phyloP scores from a whole-genome alignment of 1,140 invertebrate genomes.

The Eupristina koningsbergeri region DNA sequence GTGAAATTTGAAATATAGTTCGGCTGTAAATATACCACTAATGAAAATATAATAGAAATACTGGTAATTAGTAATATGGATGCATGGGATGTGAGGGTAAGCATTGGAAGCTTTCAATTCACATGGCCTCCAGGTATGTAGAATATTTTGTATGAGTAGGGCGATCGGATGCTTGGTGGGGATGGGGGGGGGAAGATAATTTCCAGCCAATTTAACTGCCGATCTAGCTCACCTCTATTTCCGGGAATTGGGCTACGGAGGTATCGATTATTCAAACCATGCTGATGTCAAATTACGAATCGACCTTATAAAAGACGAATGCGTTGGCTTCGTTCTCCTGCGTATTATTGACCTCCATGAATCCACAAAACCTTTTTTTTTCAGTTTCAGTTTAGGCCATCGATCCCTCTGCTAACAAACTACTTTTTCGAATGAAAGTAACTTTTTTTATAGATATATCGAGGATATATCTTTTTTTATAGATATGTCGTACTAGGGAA shows the following conservation, averaged over 20 bases:
- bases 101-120: not conserved
- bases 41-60: slow-evolving; percentile 45
- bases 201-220: slow-evolving; percentile 68
- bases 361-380: not conserved
- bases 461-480: too few relatives aligned
- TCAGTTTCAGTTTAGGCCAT: not conserved
- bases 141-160: not conserved
- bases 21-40: not conserved
- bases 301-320: slow-evolving; percentile 58
- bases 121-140: not conserved
- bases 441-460: not conserved
- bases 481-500: too few relatives aligned
- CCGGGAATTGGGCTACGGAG: slow-evolving; percentile 54
- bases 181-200: slow-evolving; percentile 64
- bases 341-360: slow-evolving; percentile 9
- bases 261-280: slow-evolving; percentile 68
- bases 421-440: not conserved
- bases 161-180: not conserved
- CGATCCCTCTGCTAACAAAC: not conserved
- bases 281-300: slow-evolving; percentile 65
- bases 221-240: slow-evolving; percentile 65
- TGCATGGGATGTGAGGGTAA: not conserved
- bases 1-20: slow-evolving; percentile 1
- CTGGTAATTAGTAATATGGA: slow-evolving; percentile 8
- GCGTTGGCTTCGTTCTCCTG: not conserved